Conservation (phyloP, 2,113 vertebrate species). For the Chaenogobius annularis region DNA sequence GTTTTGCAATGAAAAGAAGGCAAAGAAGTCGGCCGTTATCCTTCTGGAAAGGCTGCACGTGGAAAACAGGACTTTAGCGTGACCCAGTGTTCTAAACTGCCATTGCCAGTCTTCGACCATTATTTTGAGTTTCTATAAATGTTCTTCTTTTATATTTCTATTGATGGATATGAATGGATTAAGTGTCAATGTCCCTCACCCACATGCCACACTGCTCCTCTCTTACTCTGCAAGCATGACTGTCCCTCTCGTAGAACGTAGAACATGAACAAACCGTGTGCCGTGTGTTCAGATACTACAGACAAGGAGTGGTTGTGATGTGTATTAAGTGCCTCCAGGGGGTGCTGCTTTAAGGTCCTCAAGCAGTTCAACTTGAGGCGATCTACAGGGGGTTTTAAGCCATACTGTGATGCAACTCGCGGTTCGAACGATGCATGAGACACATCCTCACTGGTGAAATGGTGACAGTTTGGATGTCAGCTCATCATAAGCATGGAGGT, state of each 20-base stretch:
- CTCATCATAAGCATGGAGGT: constrained; percentile 57
- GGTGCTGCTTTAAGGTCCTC: constrained; percentile 60
- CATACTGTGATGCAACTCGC: constrained; percentile 66
- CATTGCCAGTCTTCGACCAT: constrained; percentile 79
- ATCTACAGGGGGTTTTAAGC: constrained; percentile 59
- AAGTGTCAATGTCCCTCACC: constrained; percentile 81
- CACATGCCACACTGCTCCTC: constrained; percentile 82
- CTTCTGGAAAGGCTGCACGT: constrained; percentile 16
- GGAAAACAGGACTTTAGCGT: constrained; percentile 48
- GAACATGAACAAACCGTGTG: constrained; percentile 29
- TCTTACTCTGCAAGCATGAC: constrained; percentile 78
- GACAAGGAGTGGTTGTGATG: constrained; percentile 58
- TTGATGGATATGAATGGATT: constrained; percentile 83
- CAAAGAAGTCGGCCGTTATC: constrained; percentile 32
- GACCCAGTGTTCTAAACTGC: constrained; percentile 39
- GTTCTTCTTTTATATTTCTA: constrained; percentile 75
- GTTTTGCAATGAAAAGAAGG: constrained; percentile 43
- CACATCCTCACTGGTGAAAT: constrained; percentile 45
- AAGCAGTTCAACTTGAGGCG: constrained; percentile 63
- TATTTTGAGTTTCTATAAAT: constrained; percentile 82
- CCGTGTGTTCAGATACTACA: constrained; percentile 19
- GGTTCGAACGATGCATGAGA: constrained; percentile 46
- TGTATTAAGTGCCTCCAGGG: constrained; percentile 70
- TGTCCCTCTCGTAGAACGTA: constrained; percentile 67
- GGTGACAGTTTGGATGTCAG: constrained; percentile 45